Conservation (phyloP, 2,113 vertebrate genomes). For the Neogale vison region DNA sequence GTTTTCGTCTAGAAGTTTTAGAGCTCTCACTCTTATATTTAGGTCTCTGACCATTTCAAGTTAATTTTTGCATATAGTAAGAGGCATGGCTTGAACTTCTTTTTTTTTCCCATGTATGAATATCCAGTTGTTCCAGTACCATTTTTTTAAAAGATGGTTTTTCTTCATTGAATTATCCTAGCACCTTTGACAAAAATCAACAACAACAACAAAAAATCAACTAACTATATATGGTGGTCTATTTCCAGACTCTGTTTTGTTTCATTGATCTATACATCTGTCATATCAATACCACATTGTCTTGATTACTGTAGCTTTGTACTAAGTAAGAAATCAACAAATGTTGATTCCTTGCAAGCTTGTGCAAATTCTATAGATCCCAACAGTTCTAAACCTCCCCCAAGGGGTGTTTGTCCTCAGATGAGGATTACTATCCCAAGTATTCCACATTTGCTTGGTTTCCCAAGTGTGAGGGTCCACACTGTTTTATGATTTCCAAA, state of each 20-base stretch:
- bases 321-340: neutral
- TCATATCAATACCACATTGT: neutral
- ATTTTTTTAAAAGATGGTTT: neutral
- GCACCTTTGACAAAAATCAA: neutral
- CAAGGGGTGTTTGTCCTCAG: neutral
- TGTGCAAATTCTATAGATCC: neutral
- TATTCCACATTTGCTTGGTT: constrained; percentile 32
- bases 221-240: neutral
- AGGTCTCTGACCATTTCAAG: neutral
- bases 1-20: neutral
- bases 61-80: neutral
- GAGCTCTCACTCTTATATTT: neutral
- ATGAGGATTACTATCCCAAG: neutral
- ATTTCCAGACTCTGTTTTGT: neutral
- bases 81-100: neutral
- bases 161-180: neutral
- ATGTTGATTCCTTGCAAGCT: neutral
- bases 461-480: neutral
- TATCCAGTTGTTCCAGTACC: neutral
- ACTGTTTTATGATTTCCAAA: constrained; percentile 26
- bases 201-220: neutral
- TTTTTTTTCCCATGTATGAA: neutral
- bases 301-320: neutral
- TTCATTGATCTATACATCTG: neutral
- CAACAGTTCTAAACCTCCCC: neutral